Conservation (phyloP, 2,797 vertebrate genomes). For the Alcedo atthis region DNA sequence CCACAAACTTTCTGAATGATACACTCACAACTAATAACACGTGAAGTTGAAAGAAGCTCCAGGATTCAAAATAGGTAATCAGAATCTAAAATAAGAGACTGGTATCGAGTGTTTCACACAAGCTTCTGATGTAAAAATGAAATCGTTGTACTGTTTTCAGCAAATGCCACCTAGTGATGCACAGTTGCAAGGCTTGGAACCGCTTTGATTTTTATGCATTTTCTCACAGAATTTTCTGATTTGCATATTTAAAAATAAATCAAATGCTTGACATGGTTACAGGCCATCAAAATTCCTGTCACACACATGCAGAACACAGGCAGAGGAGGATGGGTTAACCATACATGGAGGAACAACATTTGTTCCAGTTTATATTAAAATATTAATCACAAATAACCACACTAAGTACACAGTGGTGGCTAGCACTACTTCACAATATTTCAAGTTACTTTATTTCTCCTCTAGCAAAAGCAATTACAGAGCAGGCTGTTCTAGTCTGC, state of each 20-base stretch:
- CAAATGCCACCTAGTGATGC: conserved; percentile 61
- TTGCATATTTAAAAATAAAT: neutral
- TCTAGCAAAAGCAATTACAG: conserved; percentile 43
- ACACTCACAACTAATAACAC: neutral
- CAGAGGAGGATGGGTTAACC: neutral
- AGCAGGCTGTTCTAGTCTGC: conserved; percentile 35
- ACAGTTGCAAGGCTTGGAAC: neutral
- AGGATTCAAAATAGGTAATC: neutral
- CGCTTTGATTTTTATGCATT: neutral
- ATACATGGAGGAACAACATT: neutral
- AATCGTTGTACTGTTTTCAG: conserved; percentile 23
- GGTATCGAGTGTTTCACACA: neutral
- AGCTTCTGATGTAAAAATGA: neutral
- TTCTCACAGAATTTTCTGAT: neutral
- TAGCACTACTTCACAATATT: neutral
- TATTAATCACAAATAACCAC: neutral
- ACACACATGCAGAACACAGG: neutral
- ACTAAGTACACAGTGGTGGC: neutral
- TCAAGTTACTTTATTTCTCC: neutral
- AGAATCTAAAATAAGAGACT: neutral
- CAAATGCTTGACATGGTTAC: neutral
- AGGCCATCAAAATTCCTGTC: neutral
- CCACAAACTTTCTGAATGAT: neutral
- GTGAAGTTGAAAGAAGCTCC: neutral
- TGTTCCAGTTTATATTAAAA: neutral